These are phyloP conservation scores for Colistium nudipinnis DNA, from an alignment of 2,113 vertebrate species.

Conservation along the genomic window DNA sequence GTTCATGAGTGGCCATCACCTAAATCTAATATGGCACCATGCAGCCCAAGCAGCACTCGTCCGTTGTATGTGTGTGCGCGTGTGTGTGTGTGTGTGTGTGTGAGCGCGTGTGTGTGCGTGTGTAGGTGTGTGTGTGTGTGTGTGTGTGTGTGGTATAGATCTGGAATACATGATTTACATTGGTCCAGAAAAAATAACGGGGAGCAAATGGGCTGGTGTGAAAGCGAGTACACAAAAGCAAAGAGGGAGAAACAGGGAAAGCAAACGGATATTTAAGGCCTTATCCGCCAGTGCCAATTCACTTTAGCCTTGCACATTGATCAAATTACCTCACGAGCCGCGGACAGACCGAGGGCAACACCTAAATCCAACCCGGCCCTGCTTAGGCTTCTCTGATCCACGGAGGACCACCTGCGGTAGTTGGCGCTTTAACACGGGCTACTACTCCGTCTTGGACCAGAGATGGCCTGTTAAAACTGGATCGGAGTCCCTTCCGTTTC, in stretches of 20 bases:
- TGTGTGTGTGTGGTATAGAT: conserved; percentile 2
- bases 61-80: conserved; percentile 5
- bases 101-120: conserved; percentile 2
- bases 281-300: conserved; percentile 31
- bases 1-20: conserved; percentile 68
- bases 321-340: conserved; percentile 52
- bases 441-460: conserved; percentile 44
- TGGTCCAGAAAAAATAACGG: conserved; percentile 13
- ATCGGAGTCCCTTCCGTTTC: conserved; percentile 67
- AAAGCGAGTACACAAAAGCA: conserved; percentile 50
- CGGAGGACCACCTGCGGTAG: conserved; percentile 36
- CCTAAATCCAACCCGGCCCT: conserved; percentile 43
- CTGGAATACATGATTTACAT: conserved; percentile 44
- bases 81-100: not conserved
- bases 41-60: conserved; percentile 37
- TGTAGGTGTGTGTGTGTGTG: not conserved
- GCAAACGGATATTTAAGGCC: conserved; percentile 51
- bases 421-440: conserved; percentile 39
- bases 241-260: conserved; percentile 24
- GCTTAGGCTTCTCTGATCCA: conserved; percentile 43
- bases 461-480: conserved; percentile 51
- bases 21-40: conserved; percentile 69
- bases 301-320: conserved; percentile 57
- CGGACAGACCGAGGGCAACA: conserved; percentile 42
- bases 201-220: conserved; percentile 36